Evolutionary conservation across 1,140 invertebrate species (phyloP).

Genomic region (Drosophila auraria): DNA sequence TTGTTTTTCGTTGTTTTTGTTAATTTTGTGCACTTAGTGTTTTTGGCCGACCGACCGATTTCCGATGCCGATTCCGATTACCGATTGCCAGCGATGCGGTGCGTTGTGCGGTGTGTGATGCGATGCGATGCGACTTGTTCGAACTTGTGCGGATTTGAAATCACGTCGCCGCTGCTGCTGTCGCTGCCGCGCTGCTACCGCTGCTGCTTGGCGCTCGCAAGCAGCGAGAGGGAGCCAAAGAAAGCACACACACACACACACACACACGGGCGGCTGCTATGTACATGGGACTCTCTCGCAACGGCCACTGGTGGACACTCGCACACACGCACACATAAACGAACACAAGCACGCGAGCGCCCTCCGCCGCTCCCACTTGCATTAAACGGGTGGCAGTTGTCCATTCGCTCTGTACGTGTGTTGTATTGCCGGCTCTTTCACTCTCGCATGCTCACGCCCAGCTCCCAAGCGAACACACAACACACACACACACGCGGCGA

Average conservation of each 20-base stretch:
- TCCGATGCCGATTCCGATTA: conserved; percentile 51
- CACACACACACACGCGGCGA: neutral
- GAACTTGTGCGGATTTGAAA: conserved; percentile 68
- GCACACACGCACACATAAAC: conserved; percentile 24
- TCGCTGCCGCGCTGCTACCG: conserved; percentile 23
- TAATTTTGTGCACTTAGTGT: conserved; percentile 12
- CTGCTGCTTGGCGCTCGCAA: conserved; percentile 26
- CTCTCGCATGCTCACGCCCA: conserved; percentile 55
- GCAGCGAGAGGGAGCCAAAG: conserved; percentile 57
- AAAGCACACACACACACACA: conserved; percentile 42
- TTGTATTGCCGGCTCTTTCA: conserved; percentile 68
- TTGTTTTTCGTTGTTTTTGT: neutral
- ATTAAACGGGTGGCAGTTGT: conserved; percentile 53
- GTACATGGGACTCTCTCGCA: conserved; percentile 43
- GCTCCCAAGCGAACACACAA: conserved; percentile 4
- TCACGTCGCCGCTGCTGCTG: conserved; percentile 66
- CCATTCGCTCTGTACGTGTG: conserved; percentile 68
- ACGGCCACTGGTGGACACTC: conserved; percentile 62
- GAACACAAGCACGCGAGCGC: neutral
- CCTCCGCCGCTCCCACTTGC: conserved; percentile 3
- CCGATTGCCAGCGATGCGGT: conserved; percentile 51
- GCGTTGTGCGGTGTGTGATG: conserved; percentile 37
- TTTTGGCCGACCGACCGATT: conserved; percentile 28
- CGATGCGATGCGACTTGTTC: conserved; percentile 68
- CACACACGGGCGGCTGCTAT: conserved; percentile 7